Conservation (phyloP, 1,140 invertebrate genomes). For the Hylaeus volcanicus region DNA sequence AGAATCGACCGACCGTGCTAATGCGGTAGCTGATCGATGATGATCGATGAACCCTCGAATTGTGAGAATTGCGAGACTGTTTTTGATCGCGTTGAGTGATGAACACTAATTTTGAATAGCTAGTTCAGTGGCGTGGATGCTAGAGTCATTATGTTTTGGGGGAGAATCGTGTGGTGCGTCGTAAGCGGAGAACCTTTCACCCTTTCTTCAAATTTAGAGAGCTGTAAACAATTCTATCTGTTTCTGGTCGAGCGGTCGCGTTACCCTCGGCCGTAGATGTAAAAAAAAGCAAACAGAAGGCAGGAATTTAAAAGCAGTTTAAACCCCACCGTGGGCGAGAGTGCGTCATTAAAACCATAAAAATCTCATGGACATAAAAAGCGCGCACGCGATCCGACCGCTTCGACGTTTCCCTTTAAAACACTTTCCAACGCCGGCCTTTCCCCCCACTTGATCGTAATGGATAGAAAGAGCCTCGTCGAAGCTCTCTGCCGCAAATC, state of each 20-base stretch:
- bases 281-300: background rate
- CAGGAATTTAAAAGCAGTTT: constrained; percentile 48
- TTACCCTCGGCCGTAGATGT: background rate
- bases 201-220: background rate
- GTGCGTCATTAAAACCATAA: constrained; percentile 49
- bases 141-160: no score
- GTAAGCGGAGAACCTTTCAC: background rate
- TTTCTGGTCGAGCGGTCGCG: constrained; percentile 1
- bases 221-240: constrained; percentile 32
- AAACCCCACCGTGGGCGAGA: constrained; percentile 37
- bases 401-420: constrained; percentile 60
- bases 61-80: no score
- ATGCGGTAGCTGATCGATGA: background rate
- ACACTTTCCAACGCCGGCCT: constrained; percentile 53
- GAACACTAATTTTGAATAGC: no score
- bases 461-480: constrained; percentile 63
- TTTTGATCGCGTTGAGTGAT: no score
- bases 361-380: constrained; percentile 45
- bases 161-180: no score
- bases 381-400: constrained; percentile 21
- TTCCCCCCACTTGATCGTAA: constrained; percentile 44
- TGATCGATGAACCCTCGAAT: background rate
- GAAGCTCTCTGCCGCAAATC: constrained; percentile 60
- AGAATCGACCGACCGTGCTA: background rate
- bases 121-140: no score